phyloP scores from a whole-genome alignment of 1,140 invertebrate species.

The Rhopalosiphum padi region DNA sequence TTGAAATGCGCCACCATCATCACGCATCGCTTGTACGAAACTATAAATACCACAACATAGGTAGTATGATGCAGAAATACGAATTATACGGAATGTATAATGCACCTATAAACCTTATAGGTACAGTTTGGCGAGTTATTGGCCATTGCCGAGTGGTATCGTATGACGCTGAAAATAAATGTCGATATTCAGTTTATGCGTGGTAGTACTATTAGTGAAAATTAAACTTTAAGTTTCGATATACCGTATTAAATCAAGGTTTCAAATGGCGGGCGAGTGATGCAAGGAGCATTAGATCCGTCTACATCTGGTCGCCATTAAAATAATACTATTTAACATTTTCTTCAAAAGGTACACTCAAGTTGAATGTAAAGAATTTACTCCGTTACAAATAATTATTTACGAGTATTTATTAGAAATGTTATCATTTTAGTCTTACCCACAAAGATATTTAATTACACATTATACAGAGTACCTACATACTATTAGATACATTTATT shows the following conservation, averaged over 20 bases:
- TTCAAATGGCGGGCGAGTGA: not conserved
- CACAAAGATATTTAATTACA: too few species aligned
- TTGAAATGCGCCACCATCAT: not conserved
- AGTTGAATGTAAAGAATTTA: not conserved
- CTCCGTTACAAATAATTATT: too few species aligned
- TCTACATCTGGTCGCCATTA: not conserved
- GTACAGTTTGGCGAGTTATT: not conserved
- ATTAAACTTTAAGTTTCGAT: not conserved
- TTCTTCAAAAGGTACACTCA: not conserved
- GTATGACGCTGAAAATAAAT: not conserved
- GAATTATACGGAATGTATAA: not conserved
- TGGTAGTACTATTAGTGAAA: not conserved
- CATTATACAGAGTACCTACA: too few species aligned
- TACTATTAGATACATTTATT: too few species aligned
- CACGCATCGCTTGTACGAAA: not conserved
- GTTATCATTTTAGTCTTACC: too few species aligned
- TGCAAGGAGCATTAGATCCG: not conserved
- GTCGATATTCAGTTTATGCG: not conserved
- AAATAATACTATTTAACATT: not conserved
- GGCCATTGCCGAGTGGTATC: not conserved
- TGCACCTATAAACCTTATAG: not conserved
- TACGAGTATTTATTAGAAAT: too few species aligned
- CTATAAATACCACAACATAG: not conserved
- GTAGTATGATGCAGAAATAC: not conserved
- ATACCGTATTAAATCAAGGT: not conserved